Evolutionary conservation across 92 coral and sea anemone genomes (phyloP), one percentile per base, ranked within the genome.

Genomic region (Heteractis magnifica): DNA sequence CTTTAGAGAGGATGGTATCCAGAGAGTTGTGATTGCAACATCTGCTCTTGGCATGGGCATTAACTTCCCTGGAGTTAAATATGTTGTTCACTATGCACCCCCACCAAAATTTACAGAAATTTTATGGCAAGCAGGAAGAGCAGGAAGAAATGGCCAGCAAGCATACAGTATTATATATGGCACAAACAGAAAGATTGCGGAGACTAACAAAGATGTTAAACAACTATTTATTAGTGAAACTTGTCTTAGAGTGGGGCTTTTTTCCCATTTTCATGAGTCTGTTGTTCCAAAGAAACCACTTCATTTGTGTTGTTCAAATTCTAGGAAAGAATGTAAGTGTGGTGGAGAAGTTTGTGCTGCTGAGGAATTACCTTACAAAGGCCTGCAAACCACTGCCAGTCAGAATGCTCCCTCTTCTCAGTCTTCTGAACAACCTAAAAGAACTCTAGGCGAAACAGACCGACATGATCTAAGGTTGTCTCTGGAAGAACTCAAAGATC

Each of bases 31-130:
- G 4, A 73, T 80, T 10, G 89, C 79, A 16, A 79, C 89, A 10
- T 79, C 84, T 86, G 73, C 84, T 5, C 84, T 72, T 16, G 89
- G 79, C 5, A 85, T 85, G 88, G 88, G 88, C 16, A 51, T 78
- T 19, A 78, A 85, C 55, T 85, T 85, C 26, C 79, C 78, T 6
- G 68, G 78, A 51, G 88, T 85, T 13, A 50, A 71, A 15, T 85
- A 85, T 68, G 88, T 85, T 3, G 48, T 85, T 1, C 71, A 85
- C 20, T 85, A 85, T 79, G 88, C 64, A 0, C 88, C 88, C 50
- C 88, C 88, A 51, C 83, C 26, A 16, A 78, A 81, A 23, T 75
- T 72, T 58, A 79, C 80, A 16, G 89, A 86, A 48, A 34, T 79
- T 15, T 50, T 86, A n/a, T 83, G 78, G 55, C 83, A 85, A 50